Percentiles rank a stretch among this genome's conserved stretches.
phyloP scores from a whole-genome alignment of 2,888 invertebrate species.

The Agelastica alni region DNA sequence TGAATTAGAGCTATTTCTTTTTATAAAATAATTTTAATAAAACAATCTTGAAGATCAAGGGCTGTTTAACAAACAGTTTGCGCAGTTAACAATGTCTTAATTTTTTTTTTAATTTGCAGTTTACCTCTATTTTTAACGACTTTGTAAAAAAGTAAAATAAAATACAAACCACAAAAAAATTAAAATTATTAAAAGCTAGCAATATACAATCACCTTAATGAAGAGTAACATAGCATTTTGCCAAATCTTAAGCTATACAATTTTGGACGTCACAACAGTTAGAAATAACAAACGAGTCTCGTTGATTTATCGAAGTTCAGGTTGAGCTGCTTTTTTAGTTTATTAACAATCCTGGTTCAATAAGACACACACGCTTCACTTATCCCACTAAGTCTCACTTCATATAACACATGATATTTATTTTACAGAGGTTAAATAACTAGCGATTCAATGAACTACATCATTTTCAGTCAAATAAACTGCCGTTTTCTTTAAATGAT shows the following conservation, averaged over 20 bases:
- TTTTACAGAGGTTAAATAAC: constrained; percentile 12
- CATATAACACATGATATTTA: constrained; percentile 31
- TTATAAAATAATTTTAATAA: no score
- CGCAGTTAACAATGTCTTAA: background rate
- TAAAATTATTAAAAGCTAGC: no score
- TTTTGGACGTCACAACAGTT: constrained; percentile 44
- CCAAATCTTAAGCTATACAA: constrained; percentile 43
- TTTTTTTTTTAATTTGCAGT: no score
- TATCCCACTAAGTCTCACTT: constrained; percentile 36
- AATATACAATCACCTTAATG: background rate
- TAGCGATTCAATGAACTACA: no score
- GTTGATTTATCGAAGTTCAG: constrained; percentile 31
- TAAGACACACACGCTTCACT: constrained; percentile 35
- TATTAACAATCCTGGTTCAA: constrained; percentile 25
- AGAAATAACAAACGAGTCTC: constrained; percentile 35
- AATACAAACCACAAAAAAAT: no score
- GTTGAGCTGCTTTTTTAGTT: constrained; percentile 24
- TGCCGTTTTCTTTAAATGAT: no score
- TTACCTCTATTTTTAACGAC: no score
- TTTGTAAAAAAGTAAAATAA: no score
- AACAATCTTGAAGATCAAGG: no score
- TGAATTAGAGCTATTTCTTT: no score
- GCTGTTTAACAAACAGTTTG: background rate
- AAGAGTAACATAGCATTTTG: constrained; percentile 39
- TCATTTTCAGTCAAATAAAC: no score